phyloP scores from a whole-genome alignment of 2,113 vertebrate genomes.

The Barbus barbus region DNA sequence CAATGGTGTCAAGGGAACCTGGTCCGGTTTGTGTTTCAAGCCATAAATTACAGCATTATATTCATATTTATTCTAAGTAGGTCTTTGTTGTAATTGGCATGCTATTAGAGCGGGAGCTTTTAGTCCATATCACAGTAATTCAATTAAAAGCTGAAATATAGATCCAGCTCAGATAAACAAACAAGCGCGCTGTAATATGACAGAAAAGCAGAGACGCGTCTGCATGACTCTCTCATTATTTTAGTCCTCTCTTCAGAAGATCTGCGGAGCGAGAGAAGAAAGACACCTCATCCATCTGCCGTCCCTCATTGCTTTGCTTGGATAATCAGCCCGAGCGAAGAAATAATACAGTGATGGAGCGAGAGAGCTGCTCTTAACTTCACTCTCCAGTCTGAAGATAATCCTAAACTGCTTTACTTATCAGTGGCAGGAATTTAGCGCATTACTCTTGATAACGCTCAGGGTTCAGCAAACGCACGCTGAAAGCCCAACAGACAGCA shows the following conservation, averaged over 20 bases:
- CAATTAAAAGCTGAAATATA: conserved; percentile 93
- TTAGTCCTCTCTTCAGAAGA: conserved; percentile 79
- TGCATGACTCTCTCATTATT: conserved; percentile 78
- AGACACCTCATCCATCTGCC: conserved; percentile 80
- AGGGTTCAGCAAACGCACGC: conserved; percentile 69
- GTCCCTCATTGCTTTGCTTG: conserved; percentile 75
- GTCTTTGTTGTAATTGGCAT: conserved; percentile 97
- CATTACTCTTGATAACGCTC: conserved; percentile 77
- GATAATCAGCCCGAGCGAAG: conserved; percentile 68
- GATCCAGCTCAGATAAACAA: conserved; percentile 95
- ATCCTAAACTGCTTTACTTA: conserved; percentile 80
- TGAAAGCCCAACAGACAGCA: conserved; percentile 56
- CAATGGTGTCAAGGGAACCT: conserved; percentile 86
- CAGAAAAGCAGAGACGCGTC: conserved; percentile 81
- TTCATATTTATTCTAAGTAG: conserved; percentile 96
- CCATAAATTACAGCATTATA: conserved; percentile 95
- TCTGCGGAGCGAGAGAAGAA: conserved; percentile 69
- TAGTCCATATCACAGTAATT: conserved; percentile 96
- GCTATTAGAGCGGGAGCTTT: conserved; percentile 95
- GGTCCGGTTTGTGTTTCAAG: conserved; percentile 85
- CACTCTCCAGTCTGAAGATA: conserved; percentile 75
- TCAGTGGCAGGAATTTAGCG: conserved; percentile 78
- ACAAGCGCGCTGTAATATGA: conserved; percentile 89
- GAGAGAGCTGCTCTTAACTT: conserved; percentile 59
- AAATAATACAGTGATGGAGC: conserved; percentile 73